These are phyloP conservation scores for Magallana nippona DNA, from an alignment of 2,888 invertebrate species.

Conservation along the genomic window DNA sequence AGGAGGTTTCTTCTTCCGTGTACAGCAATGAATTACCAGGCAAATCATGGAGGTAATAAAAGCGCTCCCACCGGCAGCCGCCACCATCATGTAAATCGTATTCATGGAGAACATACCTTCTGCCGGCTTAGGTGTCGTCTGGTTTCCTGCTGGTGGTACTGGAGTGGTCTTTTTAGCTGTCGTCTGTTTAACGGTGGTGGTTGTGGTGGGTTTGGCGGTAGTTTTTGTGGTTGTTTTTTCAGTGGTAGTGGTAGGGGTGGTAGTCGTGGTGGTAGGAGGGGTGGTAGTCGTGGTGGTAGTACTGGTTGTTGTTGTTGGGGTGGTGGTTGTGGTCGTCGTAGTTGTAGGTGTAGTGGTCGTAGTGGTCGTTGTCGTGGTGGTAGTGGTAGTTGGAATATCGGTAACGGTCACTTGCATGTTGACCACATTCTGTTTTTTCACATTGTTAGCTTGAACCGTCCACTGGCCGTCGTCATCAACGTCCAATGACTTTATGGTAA, in stretches of 20 bases:
- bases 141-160: neutral
- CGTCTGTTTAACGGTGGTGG: neutral
- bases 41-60: slow-evolving; percentile 36
- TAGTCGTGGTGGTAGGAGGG: neutral
- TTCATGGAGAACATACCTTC: slow-evolving; percentile 7
- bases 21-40: slow-evolving; percentile 30
- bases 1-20: slow-evolving; percentile 12
- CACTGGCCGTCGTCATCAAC: slow-evolving; percentile 34
- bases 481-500: slow-evolving; percentile 3
- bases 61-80: slow-evolving; percentile 36
- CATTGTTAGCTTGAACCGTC: slow-evolving; percentile 13
- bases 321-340: neutral
- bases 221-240: neutral
- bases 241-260: slow-evolving; percentile 5
- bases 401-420: slow-evolving; percentile 36
- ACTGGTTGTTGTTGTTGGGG: slow-evolving; percentile 7
- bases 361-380: slow-evolving; percentile 42
- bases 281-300: neutral
- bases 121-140: slow-evolving; percentile 12
- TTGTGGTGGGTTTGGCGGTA: neutral
- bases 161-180: slow-evolving; percentile 23
- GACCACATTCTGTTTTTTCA: neutral
- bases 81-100: slow-evolving; percentile 32
- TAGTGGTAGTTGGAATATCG: slow-evolving; percentile 40
- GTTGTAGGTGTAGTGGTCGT: slow-evolving; percentile 33